phyloP scores from a whole-genome alignment of 2,888 invertebrate genomes.

The Apamea epomidion region DNA sequence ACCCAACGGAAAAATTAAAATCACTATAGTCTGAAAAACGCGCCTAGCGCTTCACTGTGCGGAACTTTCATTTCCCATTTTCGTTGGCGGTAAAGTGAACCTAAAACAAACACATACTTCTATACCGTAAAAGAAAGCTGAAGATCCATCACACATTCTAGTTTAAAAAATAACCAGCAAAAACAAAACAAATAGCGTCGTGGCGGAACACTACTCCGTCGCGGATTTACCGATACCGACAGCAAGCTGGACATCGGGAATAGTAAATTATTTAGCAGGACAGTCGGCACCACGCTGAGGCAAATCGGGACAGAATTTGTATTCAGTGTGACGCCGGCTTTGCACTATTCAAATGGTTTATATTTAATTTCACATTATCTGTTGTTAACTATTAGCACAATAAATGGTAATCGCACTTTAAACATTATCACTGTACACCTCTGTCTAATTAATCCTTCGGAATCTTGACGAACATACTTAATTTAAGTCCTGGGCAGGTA shows the following conservation, averaged over 20 bases:
- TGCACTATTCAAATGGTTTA: slow-evolving; percentile 22
- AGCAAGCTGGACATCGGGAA: slow-evolving; percentile 6
- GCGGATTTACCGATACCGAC: background rate
- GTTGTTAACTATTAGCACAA: slow-evolving; percentile 37
- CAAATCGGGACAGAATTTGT: slow-evolving; percentile 16
- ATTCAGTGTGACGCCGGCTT: slow-evolving; percentile 6
- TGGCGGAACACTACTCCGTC: background rate
- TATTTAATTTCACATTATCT: slow-evolving; percentile 37
- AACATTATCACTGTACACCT: slow-evolving; percentile 26
- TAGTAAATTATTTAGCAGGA: slow-evolving; percentile 33
- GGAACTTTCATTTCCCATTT: background rate
- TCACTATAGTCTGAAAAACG: background rate
- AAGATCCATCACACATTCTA: background rate
- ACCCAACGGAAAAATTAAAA: background rate
- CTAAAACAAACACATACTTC: background rate
- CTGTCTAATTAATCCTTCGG: slow-evolving; percentile 12
- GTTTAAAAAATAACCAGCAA: background rate
- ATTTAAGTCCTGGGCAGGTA: slow-evolving; percentile 29
- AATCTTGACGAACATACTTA: background rate
- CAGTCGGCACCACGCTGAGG: background rate
- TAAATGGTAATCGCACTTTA: slow-evolving; percentile 45
- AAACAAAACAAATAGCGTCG: background rate
- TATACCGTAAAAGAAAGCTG: background rate
- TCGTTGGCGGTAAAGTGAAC: background rate
- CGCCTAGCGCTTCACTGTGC: background rate